Percentiles rank a stretch among this genome's conserved stretches.
Evolutionary conservation across 1,140 invertebrate genomes (phyloP).

Genomic region (Temnothorax curvispinosus): DNA sequence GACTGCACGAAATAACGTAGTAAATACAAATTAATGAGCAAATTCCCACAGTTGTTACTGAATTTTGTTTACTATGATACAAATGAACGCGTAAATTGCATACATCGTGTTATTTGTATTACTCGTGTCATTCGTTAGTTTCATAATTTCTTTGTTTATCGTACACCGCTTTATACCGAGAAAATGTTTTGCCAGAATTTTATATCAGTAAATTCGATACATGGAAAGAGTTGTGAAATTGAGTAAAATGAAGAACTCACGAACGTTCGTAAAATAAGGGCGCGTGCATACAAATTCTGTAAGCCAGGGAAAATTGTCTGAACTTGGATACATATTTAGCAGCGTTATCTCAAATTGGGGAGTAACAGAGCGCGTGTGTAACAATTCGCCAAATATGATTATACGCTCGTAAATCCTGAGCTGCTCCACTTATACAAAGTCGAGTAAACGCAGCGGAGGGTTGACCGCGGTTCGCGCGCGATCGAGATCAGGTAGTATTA

Average conservation of each 20-base stretch:
- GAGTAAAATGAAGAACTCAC: background rate
- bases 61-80: background rate
- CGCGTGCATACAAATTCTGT: background rate
- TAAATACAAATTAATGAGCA: conserved; percentile 26
- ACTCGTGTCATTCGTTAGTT: background rate
- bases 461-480: background rate
- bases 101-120: background rate
- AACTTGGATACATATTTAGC: background rate
- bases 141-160: background rate
- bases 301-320: background rate
- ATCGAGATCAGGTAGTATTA: conserved; percentile 39
- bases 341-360: background rate
- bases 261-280: background rate
- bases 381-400: background rate
- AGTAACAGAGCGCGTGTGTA: background rate
- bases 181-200: background rate
- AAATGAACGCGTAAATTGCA: background rate
- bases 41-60: background rate
- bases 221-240: background rate
- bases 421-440: conserved; percentile 4
- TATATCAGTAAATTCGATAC: background rate
- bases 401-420: background rate
- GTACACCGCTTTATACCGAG: background rate
- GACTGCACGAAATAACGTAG: background rate
- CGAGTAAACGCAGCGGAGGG: background rate